Percentiles rank a stretch among this genome's conserved stretches.
These are phyloP conservation scores for Drosophila lini DNA, from an alignment of 1,140 invertebrate species.

Conservation along the genomic window DNA sequence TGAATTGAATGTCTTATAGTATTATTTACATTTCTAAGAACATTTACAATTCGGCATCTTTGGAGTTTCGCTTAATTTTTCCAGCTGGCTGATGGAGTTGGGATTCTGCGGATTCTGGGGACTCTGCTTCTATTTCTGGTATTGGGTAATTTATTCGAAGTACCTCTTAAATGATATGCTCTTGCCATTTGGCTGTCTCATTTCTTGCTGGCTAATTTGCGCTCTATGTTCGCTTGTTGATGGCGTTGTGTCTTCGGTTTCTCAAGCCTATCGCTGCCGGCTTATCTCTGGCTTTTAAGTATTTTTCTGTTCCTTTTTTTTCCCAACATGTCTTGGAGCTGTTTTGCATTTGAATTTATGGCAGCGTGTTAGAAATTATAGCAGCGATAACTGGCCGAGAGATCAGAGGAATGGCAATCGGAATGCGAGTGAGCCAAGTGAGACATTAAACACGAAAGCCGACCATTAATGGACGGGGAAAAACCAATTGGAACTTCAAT, in stretches of 20 bases:
- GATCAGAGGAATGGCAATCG: conserved; percentile 31
- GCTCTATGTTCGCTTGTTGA: conserved; percentile 39
- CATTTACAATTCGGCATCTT: conserved; percentile 16
- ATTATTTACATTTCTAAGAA: conserved; percentile 9
- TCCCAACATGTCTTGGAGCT: conserved; percentile 26
- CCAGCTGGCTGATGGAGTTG: not conserved
- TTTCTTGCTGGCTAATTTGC: conserved; percentile 74
- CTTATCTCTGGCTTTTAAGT: conserved; percentile 67
- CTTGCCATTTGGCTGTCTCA: conserved; percentile 66
- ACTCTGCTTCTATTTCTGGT: conserved; percentile 63
- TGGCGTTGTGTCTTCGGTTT: conserved; percentile 22
- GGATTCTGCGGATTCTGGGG: conserved; percentile 30
- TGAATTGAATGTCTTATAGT: not conserved
- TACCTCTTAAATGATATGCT: conserved; percentile 76
- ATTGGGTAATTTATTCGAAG: conserved; percentile 72
- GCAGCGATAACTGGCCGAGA: conserved; percentile 41
- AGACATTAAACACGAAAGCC: conserved; percentile 65
- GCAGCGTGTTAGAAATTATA: conserved; percentile 72
- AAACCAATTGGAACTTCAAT: conserved; percentile 44
- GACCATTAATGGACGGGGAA: conserved; percentile 35
- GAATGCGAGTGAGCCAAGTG: conserved; percentile 55
- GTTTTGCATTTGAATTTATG: conserved; percentile 73
- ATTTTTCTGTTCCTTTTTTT: conserved; percentile 45
- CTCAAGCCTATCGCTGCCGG: conserved; percentile 47
- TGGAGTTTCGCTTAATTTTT: not conserved